phyloP scores from a whole-genome alignment of 1,140 invertebrate species.

The Caenorhabditis brenneri region DNA sequence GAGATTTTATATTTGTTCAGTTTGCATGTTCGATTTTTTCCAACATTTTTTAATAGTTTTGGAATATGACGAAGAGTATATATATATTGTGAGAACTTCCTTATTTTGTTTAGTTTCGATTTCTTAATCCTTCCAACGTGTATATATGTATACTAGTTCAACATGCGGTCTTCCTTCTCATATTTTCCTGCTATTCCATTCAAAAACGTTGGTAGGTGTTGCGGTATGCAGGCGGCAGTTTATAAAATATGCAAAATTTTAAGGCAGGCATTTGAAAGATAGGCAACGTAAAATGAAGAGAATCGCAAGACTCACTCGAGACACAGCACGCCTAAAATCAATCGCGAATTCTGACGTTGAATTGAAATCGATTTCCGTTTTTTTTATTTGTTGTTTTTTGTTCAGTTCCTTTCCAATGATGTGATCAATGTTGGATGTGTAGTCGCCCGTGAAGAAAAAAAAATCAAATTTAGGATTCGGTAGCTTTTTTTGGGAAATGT shows the following conservation, averaged over 20 bases:
- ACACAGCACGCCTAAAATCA: neutral
- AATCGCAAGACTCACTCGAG: neutral
- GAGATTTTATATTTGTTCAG: too few relatives aligned
- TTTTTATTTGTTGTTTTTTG: neutral
- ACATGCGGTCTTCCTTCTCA: neutral
- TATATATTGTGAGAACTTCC: neutral
- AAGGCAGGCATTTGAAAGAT: neutral
- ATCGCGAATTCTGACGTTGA: neutral
- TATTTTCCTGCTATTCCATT: neutral
- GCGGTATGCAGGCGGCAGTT: neutral
- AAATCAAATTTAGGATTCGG: neutral
- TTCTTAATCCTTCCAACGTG: neutral
- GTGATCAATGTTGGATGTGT: neutral
- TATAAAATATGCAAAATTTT: conserved; percentile 40
- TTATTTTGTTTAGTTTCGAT: neutral
- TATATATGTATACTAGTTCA: neutral
- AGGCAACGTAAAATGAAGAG: conserved; percentile 16
- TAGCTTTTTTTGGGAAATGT: neutral
- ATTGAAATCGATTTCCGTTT: conserved; percentile 13
- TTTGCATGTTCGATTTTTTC: neutral
- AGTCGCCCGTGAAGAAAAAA: neutral
- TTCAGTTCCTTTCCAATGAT: neutral
- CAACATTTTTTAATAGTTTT: neutral
- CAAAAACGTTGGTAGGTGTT: neutral
- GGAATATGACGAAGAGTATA: neutral